These are phyloP conservation scores for Tenebrosternarchus preto DNA, from an alignment of 2,113 vertebrate genomes.

Conservation along the genomic window DNA sequence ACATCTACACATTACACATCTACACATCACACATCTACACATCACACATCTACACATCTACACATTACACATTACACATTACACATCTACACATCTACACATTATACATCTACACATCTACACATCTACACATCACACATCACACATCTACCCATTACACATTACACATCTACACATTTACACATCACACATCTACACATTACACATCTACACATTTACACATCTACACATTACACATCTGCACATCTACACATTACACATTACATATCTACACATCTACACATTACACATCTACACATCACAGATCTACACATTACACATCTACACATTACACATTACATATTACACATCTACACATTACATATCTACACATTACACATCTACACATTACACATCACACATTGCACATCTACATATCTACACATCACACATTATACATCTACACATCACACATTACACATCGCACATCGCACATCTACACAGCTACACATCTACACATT, in stretches of 20 bases:
- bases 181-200: conserved; percentile 38
- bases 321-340: no score
- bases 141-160: no score
- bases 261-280: conserved; percentile 53
- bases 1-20: conserved; percentile 46
- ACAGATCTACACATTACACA: conserved; percentile 42
- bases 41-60: conserved; percentile 32
- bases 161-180: conserved; percentile 34
- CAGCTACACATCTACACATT: conserved; percentile 37
- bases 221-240: conserved; percentile 19
- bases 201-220: conserved; percentile 54
- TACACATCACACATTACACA: no score
- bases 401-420: conserved; percentile 32
- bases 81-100: conserved; percentile 53
- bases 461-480: conserved; percentile 26
- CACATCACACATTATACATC: conserved; percentile 48
- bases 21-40: conserved; percentile 47
- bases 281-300: conserved; percentile 33
- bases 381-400: no score
- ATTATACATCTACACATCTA: conserved; percentile 34
- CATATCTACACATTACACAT: conserved; percentile 47
- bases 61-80: conserved; percentile 39
- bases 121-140: conserved; percentile 47
- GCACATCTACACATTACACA: conserved; percentile 41
- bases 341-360: conserved; percentile 34